phyloP scores from a whole-genome alignment of 2,113 vertebrate species.

The Apaloderma vittatum region DNA sequence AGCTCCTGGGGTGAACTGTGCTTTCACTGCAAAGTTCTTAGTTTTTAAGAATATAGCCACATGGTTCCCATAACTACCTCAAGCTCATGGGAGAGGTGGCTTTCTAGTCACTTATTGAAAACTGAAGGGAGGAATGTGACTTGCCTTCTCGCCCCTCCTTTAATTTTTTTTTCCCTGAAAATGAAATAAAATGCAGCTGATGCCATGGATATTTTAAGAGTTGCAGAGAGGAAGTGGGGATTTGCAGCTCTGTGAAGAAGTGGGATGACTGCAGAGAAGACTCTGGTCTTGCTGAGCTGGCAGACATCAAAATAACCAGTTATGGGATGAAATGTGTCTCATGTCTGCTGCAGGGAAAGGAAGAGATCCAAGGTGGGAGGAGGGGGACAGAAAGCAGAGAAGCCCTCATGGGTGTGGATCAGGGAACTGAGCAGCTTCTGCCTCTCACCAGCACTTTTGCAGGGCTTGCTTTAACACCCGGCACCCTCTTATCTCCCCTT shows the following conservation, averaged over 20 bases:
- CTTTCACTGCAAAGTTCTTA: neutral
- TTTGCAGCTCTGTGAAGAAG: conserved; percentile 41
- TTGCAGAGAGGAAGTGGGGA: neutral
- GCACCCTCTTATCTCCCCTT: neutral
- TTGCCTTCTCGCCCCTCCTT: neutral
- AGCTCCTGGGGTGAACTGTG: neutral
- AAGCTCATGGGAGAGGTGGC: neutral
- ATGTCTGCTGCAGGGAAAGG: neutral
- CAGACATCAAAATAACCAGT: conserved; percentile 23
- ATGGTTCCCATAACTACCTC: neutral
- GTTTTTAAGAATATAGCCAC: neutral
- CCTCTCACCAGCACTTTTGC: neutral
- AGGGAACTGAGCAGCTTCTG: neutral
- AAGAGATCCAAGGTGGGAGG: neutral
- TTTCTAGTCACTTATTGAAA: neutral
- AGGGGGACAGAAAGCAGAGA: neutral
- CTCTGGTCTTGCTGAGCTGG: conserved; percentile 39
- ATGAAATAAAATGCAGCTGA: conserved; percentile 21
- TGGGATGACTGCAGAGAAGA: conserved; percentile 35
- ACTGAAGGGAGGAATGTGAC: neutral
- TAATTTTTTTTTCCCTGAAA: neutral
- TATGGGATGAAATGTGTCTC: neutral
- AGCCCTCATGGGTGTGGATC: neutral
- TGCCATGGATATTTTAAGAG: conserved; percentile 40
- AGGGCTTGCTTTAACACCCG: neutral